Evolutionary conservation across 2,888 invertebrate species (phyloP), one percentile per base, ranked within the genome.

Genomic region (Plutella xylostella): DNA sequence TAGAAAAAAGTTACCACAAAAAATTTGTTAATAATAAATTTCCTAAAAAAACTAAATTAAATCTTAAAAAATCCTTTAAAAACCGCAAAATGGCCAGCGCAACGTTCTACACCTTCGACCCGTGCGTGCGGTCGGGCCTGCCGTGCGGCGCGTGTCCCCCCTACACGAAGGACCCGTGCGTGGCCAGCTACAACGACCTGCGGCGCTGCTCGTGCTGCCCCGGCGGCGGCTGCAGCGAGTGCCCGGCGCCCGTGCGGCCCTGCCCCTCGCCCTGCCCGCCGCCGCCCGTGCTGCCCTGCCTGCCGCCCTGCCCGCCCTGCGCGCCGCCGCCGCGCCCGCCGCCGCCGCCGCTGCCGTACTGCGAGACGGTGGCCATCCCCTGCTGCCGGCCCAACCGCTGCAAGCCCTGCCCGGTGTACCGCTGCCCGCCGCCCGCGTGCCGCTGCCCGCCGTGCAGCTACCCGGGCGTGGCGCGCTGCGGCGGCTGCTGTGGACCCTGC

Each of bases 321-420:
- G 79, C 78, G 12, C 58, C 73, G 75, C 73, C 74, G 6, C 39
- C 47, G 11, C 65, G 54, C 11, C 64, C 60, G 4, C 59, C 70
- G 2, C 64, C 72, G 54, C 55, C 61, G 51, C 67, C 71, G 2
- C 37, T 38, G 1, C 59, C 58, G 1, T 21, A 72, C 7, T 68
- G 67, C 42, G 70, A 76, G 18, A 64, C 70, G 46, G 72, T 72
- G 53, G 87, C 76, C 49, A 86, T 84, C 55, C 87, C 74, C 48
- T 79, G 68, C 72, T 87, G 83, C 69, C 78, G 72, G 50, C 79
- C 83, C 1, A 77, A 78, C 53, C 69, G 85, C 51, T 86, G 85
- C 59, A 86, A 82, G 63, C 85, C 87, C 2, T 87, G 86, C 54
- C 78, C 87, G 5, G 84, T 85, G 58, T 86, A 85, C 65, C 82